phyloP scores from a whole-genome alignment of 2,797 vertebrate genomes.

The Bufotes viridis region DNA sequence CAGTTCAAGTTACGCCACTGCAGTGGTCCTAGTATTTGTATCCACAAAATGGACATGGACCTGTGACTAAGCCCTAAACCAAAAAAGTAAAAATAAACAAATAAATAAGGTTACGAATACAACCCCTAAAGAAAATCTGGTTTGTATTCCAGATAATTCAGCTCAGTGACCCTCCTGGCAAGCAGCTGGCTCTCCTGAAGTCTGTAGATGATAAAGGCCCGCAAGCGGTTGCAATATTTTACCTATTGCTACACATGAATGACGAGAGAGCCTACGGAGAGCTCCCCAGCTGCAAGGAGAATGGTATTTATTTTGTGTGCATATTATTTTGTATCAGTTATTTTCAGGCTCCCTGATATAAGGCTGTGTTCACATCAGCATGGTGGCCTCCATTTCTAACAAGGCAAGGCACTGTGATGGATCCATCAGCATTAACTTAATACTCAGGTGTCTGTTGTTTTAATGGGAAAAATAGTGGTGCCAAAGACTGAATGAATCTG shows the following conservation, averaged over 20 bases:
- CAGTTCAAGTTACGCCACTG: no score
- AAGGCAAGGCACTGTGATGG: no score
- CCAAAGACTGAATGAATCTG: no score
- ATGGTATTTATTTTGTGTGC: conserved; percentile 23
- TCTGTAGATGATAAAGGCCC: conserved; percentile 40
- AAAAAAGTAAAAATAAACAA: neutral
- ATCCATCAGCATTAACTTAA: no score
- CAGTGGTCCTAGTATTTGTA: no score
- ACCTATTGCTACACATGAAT: conserved; percentile 36
- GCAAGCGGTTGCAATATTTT: conserved; percentile 20
- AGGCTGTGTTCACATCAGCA: no score
- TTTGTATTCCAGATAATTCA: conserved; percentile 45
- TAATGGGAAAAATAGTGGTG: no score
- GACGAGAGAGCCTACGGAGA: conserved; percentile 14
- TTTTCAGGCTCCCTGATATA: neutral
- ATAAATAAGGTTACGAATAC: neutral
- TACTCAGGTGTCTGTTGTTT: no score
- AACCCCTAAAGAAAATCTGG: neutral
- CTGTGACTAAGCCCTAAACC: no score
- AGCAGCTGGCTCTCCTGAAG: conserved; percentile 23
- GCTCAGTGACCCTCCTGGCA: neutral
- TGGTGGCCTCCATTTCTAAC: no score
- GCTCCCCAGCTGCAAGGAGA: conserved; percentile 41
- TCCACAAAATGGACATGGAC: no score
- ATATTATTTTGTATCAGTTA: conserved; percentile 10